These are phyloP conservation scores for Tachysurus fulvidraco DNA, from an alignment of 2,113 vertebrate genomes.

Conservation along the genomic window DNA sequence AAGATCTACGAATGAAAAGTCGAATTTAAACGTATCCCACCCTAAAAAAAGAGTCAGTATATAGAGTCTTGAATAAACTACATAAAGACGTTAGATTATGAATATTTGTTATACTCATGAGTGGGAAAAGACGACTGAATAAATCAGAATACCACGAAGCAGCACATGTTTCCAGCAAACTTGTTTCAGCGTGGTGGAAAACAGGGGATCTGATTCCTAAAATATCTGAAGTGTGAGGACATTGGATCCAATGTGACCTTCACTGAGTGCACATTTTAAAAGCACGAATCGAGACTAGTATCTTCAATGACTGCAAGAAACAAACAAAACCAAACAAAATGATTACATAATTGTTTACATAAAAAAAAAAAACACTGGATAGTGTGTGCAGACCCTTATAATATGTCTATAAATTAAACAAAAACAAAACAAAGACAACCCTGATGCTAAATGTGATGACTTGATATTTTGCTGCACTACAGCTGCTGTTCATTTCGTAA, in stretches of 20 bases:
- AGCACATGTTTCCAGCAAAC: background rate
- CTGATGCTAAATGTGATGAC: background rate
- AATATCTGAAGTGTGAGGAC: background rate
- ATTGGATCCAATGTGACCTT: background rate
- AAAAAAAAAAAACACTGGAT: background rate
- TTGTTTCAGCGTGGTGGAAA: background rate
- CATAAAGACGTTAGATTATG: background rate
- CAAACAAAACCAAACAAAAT: background rate
- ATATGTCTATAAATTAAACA: background rate
- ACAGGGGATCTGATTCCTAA: background rate
- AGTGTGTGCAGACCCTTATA: slow-evolving; percentile 15
- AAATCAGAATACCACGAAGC: too few relatives aligned
- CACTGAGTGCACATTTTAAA: background rate
- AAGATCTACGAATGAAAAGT: background rate
- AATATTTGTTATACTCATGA: background rate
- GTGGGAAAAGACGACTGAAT: background rate
- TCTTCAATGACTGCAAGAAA: background rate
- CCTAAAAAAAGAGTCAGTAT: background rate
- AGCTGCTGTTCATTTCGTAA: background rate
- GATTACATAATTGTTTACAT: background rate
- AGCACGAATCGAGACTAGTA: background rate
- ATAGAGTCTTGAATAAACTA: background rate
- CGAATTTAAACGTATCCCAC: background rate
- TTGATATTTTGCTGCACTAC: background rate
- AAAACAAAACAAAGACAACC: background rate